phyloP scores from a whole-genome alignment of 2,888 invertebrate species.

The Trichacis sp. region DNA sequence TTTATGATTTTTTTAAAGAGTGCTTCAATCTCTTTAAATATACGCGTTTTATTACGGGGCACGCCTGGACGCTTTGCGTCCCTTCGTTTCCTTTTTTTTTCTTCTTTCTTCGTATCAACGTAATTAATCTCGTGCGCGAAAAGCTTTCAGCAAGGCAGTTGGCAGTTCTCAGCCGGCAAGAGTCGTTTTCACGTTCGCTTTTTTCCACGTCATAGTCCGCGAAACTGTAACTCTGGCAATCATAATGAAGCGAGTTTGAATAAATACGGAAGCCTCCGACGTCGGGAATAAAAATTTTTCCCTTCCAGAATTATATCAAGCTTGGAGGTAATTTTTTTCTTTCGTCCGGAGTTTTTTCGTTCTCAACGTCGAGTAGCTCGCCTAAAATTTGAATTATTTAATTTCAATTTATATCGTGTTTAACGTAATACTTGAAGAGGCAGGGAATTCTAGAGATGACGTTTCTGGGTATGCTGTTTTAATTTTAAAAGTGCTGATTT shows the following conservation, averaged over 20 bases:
- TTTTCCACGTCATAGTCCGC: not conserved
- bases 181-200: not conserved
- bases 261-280: not conserved
- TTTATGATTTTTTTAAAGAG: not conserved
- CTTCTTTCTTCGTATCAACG: not conserved
- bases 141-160: not conserved
- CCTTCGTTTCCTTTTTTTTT: not conserved
- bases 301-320: not conserved
- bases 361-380: no score
- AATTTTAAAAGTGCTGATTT: no score
- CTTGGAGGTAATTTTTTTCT: no score
- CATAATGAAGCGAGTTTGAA: not conserved
- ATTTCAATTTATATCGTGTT: no score
- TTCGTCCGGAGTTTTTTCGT: no score
- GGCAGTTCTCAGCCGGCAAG: not conserved
- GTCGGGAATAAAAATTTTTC: not conserved
- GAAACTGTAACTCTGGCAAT: not conserved
- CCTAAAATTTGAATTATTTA: no score
- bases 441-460: no score
- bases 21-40: not conserved
- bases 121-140: not conserved
- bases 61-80: not conserved
- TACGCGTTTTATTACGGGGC: not conserved
- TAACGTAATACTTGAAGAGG: no score
- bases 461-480: no score